These are phyloP conservation scores for Dynastes tityus DNA, from an alignment of 2,888 invertebrate species.

Conservation along the genomic window DNA sequence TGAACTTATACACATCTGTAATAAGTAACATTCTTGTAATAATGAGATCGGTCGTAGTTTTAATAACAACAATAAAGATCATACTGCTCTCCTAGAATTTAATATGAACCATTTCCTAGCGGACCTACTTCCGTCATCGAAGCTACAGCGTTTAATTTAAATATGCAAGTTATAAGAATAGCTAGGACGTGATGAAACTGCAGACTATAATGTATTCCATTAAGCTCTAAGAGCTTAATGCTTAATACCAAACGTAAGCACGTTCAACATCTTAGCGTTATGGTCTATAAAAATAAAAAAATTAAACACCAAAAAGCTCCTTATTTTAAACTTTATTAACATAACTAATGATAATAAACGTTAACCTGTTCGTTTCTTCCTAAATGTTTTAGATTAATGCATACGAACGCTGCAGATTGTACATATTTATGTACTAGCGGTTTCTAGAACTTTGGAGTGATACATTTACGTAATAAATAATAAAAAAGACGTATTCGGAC, in stretches of 20 bases:
- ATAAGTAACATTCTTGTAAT: background rate
- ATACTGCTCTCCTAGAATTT: background rate
- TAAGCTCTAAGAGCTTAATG: background rate
- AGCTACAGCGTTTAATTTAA: constrained; percentile 21
- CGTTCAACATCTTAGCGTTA: background rate
- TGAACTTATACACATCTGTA: no score
- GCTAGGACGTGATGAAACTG: constrained; percentile 8
- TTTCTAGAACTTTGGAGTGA: no score
- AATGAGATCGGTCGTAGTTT: background rate
- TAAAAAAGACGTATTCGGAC: no score
- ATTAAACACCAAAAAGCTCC: no score
- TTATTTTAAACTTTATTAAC: no score
- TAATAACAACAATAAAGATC: background rate
- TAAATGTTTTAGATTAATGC: no score
- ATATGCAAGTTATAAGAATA: constrained; percentile 19
- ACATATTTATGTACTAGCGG: no score
- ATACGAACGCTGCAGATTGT: no score
- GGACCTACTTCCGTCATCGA: constrained; percentile 6
- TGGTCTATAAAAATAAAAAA: no score
- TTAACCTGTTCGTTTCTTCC: no score
- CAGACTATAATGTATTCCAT: constrained; percentile 9
- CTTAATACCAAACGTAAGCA: constrained; percentile 6
- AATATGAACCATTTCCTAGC: background rate
- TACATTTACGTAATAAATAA: no score
- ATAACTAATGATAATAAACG: no score